Percentiles rank a stretch among this genome's conserved stretches.
Evolutionary conservation across 1,140 invertebrate species (phyloP).

Genomic region (Pseudomyrmex dendroicus): DNA sequence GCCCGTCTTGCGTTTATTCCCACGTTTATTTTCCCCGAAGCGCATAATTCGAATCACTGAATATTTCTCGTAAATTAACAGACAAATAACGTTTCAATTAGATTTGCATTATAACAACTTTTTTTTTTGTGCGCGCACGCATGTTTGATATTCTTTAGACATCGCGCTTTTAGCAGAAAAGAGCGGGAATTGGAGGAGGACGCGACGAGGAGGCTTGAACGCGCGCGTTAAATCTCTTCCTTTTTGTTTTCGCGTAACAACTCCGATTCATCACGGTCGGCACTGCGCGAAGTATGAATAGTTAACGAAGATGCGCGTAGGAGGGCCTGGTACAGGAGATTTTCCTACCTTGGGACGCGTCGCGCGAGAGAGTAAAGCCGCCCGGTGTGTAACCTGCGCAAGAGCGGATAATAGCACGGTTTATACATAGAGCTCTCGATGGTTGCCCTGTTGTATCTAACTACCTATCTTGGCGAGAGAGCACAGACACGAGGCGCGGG

Average conservation of each 20-base stretch:
- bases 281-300: slow-evolving; percentile 67
- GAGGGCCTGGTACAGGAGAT: slow-evolving; percentile 63
- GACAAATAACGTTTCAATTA: too few species aligned
- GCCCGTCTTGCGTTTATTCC: too few species aligned
- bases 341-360: slow-evolving; percentile 63
- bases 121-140: too few species aligned
- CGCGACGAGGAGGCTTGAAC: too few species aligned
- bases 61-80: too few species aligned
- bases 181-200: too few species aligned
- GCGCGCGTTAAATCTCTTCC: not conserved
- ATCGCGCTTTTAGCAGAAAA: too few species aligned
- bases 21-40: too few species aligned
- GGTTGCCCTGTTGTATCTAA: slow-evolving; percentile 35
- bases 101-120: too few species aligned
- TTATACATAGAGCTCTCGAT: slow-evolving; percentile 58
- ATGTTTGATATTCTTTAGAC: too few species aligned
- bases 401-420: slow-evolving; percentile 54
- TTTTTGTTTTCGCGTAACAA: slow-evolving; percentile 56
- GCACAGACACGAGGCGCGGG: slow-evolving; percentile 30
- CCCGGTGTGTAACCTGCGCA: slow-evolving; percentile 66
- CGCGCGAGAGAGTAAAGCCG: slow-evolving; percentile 12
- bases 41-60: too few species aligned
- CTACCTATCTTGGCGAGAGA: slow-evolving; percentile 51
- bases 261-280: slow-evolving; percentile 68
- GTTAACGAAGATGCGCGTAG: slow-evolving; percentile 72